Evolutionary conservation across 1,140 invertebrate species (phyloP), one percentile per base, ranked within the genome.

Genomic region (Sminthurides bifidus): DNA sequence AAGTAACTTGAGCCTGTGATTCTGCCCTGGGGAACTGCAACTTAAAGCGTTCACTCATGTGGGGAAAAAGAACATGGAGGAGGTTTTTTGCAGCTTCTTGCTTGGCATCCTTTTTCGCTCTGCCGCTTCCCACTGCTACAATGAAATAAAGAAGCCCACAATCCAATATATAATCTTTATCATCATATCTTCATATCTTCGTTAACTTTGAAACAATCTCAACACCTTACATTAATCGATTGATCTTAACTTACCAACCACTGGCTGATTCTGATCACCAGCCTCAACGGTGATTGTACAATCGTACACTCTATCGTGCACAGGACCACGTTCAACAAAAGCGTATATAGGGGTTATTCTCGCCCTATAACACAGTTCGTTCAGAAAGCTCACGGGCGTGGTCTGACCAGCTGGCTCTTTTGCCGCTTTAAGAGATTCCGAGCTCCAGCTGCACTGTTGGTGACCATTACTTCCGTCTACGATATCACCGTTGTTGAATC

Each of bases 61-160:
- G 30, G 3, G n/a, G 26, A 37, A 59, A 59, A 41, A 64, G 54
- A n/a, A 27, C 30, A 19, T 52, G 15, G 6, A 64, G 35, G 2
- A 64, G 21, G n/a, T 21, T 27, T 38, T 55, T 64, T 0, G 63
- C 59, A 17, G 63, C 63, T 24, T 61, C 56, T 21, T 64, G 63
- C 29, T 59, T 58, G 2, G 63, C 63, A 45, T 61, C 59, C 30
- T 64, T 64, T 33, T 60, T 60, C 12, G 46, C 61, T 44, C 53
- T 40, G 24, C 63, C 63, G 17, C 2, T 48, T 15, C 55, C 61
- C 3, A 41, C 6, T 41, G 51, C 21, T 43, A 21, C 10, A 43
- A 14, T 19, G 21, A 21, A 8, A 14, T 14, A 8, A 43, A 8
- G 41, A 14, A 19, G 10, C 10, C 10, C 8, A 43, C 19, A 43